Base-by-base conservation (phyloP, 2,888 invertebrate species). In the Erynnis tages region DNA sequence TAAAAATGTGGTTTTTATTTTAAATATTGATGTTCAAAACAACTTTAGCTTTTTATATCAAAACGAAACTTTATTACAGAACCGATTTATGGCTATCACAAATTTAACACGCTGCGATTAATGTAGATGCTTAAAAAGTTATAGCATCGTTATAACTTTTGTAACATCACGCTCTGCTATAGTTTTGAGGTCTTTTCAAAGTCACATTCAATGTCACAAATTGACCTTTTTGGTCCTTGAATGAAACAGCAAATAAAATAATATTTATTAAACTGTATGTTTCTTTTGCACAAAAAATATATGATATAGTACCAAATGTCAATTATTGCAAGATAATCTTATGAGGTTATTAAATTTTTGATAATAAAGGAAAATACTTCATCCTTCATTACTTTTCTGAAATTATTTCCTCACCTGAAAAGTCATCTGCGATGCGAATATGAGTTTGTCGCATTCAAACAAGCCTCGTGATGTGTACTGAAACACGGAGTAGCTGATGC, bases 361-460 rank as follows among this genome's bases (percentile, higher is more conserved):
- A n/a, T n/a, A n/a, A n/a, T n/a, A n/a, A n/a, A n/a, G n/a, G n/a
- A n/a, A n/a, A n/a, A n/a, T n/a, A n/a, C n/a, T n/a, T n/a, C n/a
- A n/a, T n/a, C n/a, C n/a, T n/a, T n/a, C n/a, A n/a, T n/a, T n/a
- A n/a, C n/a, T n/a, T n/a, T n/a, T n/a, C n/a, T n/a, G n/a, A n/a
- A n/a, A n/a, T n/a, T n/a, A n/a, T n/a, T n/a, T n/a, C 19, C 61
- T 74, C n/a, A 96, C 96, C 92, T 96, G 96, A 78, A 98, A 98
- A 7, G 97, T 94, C 97, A 98, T 97, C 88, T 98, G 98, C 1
- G 97, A 95, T 3, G 96, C 95, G 82, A 98, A 98, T 71, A 98
- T 98, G 50, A 98, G 92, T 82, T 98, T 98, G 80, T 98, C 98
- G 69, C 96, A 96, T 85, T 98, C 98, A 78, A 98, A 98, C 38